These are phyloP conservation scores for Moxostoma hubbsi DNA, from an alignment of 2,797 vertebrate genomes.

Conservation along the genomic window DNA sequence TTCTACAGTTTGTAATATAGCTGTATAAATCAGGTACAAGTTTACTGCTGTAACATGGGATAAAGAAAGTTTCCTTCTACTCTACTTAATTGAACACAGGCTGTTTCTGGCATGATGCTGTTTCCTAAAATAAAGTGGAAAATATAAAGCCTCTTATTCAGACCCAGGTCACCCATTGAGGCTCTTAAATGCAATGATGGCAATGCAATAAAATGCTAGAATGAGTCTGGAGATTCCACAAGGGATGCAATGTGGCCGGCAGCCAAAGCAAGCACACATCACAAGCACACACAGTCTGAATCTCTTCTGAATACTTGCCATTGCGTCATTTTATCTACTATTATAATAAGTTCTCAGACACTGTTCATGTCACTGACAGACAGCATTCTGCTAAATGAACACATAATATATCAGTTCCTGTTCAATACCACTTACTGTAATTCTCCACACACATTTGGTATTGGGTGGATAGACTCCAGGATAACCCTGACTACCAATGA, in stretches of 20 bases:
- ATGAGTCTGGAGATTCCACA: slow-evolving; percentile 41
- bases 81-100: too few relatives aligned
- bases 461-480: slow-evolving; percentile 98
- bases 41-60: too few relatives aligned
- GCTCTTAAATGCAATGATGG: not conserved
- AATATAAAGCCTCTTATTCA: not conserved
- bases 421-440: slow-evolving; percentile 86
- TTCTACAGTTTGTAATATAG: too few relatives aligned
- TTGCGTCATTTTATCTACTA: slow-evolving; percentile 30
- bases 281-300: slow-evolving; percentile 30
- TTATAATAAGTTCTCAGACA: not conserved
- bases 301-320: slow-evolving; percentile 16
- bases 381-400: not conserved
- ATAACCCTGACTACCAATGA: slow-evolving; percentile 97
- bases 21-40: too few relatives aligned
- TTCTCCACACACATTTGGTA: slow-evolving; percentile 98
- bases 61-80: too few relatives aligned
- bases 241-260: slow-evolving; percentile 50
- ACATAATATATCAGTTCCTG: slow-evolving; percentile 10
- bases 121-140: slow-evolving; percentile 7
- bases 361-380: not conserved
- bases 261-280: slow-evolving; percentile 47
- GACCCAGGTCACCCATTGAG: not conserved
- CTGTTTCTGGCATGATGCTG: not conserved
- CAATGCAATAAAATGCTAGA: slow-evolving; percentile 47